Percentiles rank a stretch among this genome's conserved stretches.
These are phyloP conservation scores for Xestoiulus laeticollis DNA, from an alignment of 2,888 invertebrate genomes.

Conservation along the genomic window DNA sequence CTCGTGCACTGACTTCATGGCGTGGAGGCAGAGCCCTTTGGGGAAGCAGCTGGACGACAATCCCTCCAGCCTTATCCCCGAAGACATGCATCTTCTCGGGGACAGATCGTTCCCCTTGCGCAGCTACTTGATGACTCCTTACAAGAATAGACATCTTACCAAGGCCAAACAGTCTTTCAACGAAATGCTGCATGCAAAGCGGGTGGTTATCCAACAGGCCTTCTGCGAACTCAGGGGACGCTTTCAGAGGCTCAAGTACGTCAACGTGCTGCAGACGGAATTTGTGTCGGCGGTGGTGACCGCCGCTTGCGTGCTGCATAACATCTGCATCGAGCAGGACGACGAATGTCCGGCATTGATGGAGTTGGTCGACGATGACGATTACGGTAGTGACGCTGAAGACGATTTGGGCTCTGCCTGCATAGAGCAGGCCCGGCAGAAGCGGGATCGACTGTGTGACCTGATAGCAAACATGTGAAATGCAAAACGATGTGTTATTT, in stretches of 20 bases:
- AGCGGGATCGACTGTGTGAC: not conserved
- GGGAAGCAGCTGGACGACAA: not conserved
- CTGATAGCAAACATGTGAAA: not conserved
- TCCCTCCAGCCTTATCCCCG: not conserved
- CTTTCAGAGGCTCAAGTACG: conserved; percentile 36
- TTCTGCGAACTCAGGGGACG: conserved; percentile 6
- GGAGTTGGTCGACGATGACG: too few relatives aligned
- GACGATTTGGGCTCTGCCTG: not conserved
- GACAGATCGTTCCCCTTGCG: conserved; percentile 36
- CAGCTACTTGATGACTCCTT: conserved; percentile 39
- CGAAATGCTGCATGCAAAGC: not conserved
- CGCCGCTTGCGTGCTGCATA: conserved; percentile 46
- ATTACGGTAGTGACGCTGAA: not conserved
- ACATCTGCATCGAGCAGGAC: conserved; percentile 45
- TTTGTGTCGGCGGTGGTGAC: not conserved
- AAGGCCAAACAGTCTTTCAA: not conserved
- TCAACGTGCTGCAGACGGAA: not conserved
- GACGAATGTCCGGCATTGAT: not conserved
- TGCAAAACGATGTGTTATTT: not conserved
- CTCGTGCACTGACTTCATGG: not conserved
- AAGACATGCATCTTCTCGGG: conserved; percentile 34
- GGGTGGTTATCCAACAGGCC: conserved; percentile 31
- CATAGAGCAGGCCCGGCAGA: not conserved
- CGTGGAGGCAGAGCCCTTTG: conserved; percentile 25
- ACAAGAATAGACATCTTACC: not conserved